Base-by-base conservation (phyloP, 1,140 invertebrate species). In the Euura lappo region DNA sequence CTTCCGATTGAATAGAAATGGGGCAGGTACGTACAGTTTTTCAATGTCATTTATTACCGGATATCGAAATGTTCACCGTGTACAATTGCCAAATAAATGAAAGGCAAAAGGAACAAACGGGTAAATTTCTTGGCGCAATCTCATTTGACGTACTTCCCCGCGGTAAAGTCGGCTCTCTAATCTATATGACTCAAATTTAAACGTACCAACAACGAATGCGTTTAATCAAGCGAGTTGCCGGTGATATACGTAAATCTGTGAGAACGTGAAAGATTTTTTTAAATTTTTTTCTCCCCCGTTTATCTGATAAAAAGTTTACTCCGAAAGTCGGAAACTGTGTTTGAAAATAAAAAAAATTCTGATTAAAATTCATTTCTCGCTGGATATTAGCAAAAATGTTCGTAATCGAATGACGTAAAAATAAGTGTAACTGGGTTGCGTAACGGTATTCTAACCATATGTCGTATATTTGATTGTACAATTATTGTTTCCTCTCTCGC, bases 131-230 rank as follows among this genome's bases (percentile, higher is more conserved):
- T 28, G 13, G 51, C 51, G 51, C 51, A 60, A 60, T 60, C 51
- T 60, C 51, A 60, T 60, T 6, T 60, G 3, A 5, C 51, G 51
- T 60, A n/a, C 3, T n/a, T n/a, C 10, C 51, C 51, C 51, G 47
- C 6, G 47, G 6, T 3, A 60, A 11, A 60, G 6, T 60, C 51
- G 2, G 51, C 51, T 60, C 51, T 60, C 51, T 60, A 60, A 60
- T 60, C 51, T 60, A 60, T 60, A 60, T 60, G 51, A 60, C 51
- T 60, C 51, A 60, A 60, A 60, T 60, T 60, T 60, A 60, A 60
- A 60, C 51, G 6, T 60, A 60, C 8, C 2, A 11, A 60, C 51
- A 60, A 60, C 51, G 51, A 60, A 60, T 60, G 51, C 51, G 51
- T 60, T 60, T 60, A 60, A 60, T 60, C 51, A 60, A 60, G 28